These are phyloP conservation scores for Caenorhabditis sp. DNA, from an alignment of 2,888 invertebrate species.

Conservation along the genomic window DNA sequence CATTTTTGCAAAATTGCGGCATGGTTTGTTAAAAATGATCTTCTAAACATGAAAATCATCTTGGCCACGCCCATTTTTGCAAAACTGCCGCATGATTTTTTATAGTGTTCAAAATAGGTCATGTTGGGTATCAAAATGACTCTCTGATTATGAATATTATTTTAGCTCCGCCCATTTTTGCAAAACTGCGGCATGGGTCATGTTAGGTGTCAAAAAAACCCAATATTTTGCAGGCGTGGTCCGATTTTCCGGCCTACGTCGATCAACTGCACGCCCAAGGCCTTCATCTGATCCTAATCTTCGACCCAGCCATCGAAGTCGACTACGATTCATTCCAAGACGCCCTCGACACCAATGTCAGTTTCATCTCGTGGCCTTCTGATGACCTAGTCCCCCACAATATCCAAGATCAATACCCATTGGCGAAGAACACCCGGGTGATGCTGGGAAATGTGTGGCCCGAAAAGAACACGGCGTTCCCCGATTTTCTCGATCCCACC, in stretches of 20 bases:
- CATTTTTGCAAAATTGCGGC: no score
- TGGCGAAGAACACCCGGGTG: slow-evolving; percentile 44
- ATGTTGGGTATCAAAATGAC: no score
- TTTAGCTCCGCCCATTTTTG: slow-evolving; percentile 1
- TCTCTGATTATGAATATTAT: slow-evolving; percentile 5
- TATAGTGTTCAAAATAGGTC: no score
- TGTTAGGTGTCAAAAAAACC: neutral
- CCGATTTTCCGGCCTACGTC: slow-evolving; percentile 56
- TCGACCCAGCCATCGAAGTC: slow-evolving; percentile 69
- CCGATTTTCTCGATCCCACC: slow-evolving; percentile 52
- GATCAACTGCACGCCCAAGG: slow-evolving; percentile 54
- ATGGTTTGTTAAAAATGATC: neutral
- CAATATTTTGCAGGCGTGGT: slow-evolving; percentile 54
- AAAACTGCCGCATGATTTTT: no score
- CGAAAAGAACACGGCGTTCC: slow-evolving; percentile 50
- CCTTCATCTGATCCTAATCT: slow-evolving; percentile 63
- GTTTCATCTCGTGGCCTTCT: slow-evolving; percentile 53
- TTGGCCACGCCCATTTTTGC: slow-evolving; percentile 5
- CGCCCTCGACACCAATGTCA: slow-evolving; percentile 30
- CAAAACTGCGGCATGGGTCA: no score
- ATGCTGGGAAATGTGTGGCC: slow-evolving; percentile 62
- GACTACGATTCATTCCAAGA: slow-evolving; percentile 63
- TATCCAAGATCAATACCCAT: slow-evolving; percentile 50
- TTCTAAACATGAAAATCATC: neutral
- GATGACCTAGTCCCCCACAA: slow-evolving; percentile 37